phyloP scores from a whole-genome alignment of 2,888 invertebrate species.

The Glaucopsyche alexis region DNA sequence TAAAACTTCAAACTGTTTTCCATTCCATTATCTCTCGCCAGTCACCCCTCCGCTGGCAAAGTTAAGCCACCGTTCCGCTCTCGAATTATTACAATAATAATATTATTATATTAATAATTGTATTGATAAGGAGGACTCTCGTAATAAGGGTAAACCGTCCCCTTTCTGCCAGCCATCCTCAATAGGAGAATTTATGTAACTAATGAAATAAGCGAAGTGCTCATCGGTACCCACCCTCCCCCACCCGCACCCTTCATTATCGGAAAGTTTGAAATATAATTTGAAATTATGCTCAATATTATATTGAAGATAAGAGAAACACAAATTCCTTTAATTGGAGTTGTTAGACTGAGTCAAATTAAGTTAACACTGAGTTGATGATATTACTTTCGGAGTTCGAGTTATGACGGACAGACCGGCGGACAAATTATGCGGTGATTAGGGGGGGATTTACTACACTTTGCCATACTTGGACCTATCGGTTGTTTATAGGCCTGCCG shows the following conservation, averaged over 20 bases:
- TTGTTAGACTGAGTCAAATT: conserved; percentile 81
- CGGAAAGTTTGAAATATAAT: conserved; percentile 81
- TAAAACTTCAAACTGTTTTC: conserved; percentile 81
- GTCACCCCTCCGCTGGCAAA: conserved; percentile 72
- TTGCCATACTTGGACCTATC: conserved; percentile 47
- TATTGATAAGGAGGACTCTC: conserved; percentile 81
- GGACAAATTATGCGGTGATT: conserved; percentile 65
- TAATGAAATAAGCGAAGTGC: conserved; percentile 80
- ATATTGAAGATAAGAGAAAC: conserved; percentile 81
- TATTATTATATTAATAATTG: conserved; percentile 81
- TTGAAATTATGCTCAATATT: conserved; percentile 81
- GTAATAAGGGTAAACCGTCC: conserved; percentile 80
- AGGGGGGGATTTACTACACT: conserved; percentile 53
- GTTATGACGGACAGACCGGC: conserved; percentile 76
- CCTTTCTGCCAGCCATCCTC: conserved; percentile 79
- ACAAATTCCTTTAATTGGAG: conserved; percentile 81
- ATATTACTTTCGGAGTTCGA: conserved; percentile 78
- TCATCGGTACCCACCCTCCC: conserved; percentile 52
- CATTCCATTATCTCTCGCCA: conserved; percentile 79
- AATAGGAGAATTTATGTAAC: conserved; percentile 81
- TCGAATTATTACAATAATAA: conserved; percentile 80
- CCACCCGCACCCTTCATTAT: conserved; percentile 75
- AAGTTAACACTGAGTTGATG: conserved; percentile 80
- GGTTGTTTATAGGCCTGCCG: conserved; percentile 36
- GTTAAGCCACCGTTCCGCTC: conserved; percentile 76